A percentile compares a stretch with the other conserved stretches of the same genome.
Evolutionary conservation across 2,888 invertebrate species (phyloP).

Genomic region (Sinelater perroti): DNA sequence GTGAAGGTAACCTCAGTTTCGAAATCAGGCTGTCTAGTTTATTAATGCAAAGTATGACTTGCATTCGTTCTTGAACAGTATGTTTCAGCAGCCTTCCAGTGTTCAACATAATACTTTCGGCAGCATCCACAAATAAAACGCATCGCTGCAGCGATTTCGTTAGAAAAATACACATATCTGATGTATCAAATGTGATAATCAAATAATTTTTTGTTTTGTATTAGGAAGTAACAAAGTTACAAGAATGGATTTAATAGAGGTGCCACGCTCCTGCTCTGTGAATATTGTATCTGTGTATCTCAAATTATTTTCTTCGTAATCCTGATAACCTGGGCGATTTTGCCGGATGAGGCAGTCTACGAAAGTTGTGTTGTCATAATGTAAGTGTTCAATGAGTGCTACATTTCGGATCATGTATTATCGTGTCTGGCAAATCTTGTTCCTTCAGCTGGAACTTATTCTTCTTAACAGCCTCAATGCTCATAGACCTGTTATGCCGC

Average conservation of each 20-base stretch:
- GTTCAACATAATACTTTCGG: constrained; percentile 98
- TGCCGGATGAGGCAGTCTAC: constrained; percentile 96
- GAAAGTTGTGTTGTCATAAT: constrained; percentile 99
- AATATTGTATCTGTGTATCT: constrained; percentile 96
- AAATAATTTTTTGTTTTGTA: constrained; percentile 94
- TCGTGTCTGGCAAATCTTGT: constrained; percentile 93
- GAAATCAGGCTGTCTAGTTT: constrained; percentile 94
- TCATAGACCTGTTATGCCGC: constrained; percentile 68
- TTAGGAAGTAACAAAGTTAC: constrained; percentile 94
- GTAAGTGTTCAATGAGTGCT: constrained; percentile 94
- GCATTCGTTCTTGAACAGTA: constrained; percentile 91
- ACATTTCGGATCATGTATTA: constrained; percentile 95
- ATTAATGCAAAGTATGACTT: constrained; percentile 95
- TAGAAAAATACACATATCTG: constrained; percentile 98
- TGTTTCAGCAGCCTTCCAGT: constrained; percentile 96
- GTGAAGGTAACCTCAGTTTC: constrained; percentile 96
- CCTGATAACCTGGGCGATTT: constrained; percentile 93
- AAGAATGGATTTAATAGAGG: constrained; percentile 96
- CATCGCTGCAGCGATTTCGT: constrained; percentile 97
- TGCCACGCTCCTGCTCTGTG: constrained; percentile 96
- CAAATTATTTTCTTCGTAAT: constrained; percentile 79
- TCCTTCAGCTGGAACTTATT: constrained; percentile 95
- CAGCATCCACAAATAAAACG: constrained; percentile 95
- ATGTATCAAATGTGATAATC: constrained; percentile 97
- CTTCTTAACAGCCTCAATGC: constrained; percentile 91